A percentile compares a stretch with the other conserved stretches of the same genome.
Evolutionary conservation across 2,113 vertebrate species (phyloP).

Genomic region (Antechinus flavipes): DNA sequence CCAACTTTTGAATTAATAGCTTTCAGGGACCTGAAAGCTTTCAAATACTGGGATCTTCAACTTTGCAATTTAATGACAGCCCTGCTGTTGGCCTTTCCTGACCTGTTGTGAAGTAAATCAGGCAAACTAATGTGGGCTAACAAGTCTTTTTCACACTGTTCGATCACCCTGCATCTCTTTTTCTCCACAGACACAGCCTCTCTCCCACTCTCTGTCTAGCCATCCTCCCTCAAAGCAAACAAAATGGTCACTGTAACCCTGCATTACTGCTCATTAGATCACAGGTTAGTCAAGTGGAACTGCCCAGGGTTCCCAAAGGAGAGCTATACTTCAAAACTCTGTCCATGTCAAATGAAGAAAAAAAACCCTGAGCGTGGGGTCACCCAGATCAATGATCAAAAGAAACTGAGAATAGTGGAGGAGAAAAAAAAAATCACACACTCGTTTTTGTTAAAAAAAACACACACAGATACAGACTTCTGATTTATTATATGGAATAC

Average conservation of each 20-base stretch:
- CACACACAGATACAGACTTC: slow-evolving; percentile 70
- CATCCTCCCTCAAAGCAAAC: slow-evolving; percentile 85
- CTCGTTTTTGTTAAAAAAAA: slow-evolving; percentile 77
- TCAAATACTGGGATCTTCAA: slow-evolving; percentile 83
- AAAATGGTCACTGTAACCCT: slow-evolving; percentile 87
- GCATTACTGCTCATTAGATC: slow-evolving; percentile 89
- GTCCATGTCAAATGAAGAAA: slow-evolving; percentile 94
- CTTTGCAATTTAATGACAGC: slow-evolving; percentile 83
- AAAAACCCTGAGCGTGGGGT: slow-evolving; percentile 89
- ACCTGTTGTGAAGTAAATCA: slow-evolving; percentile 88
- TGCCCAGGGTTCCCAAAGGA: slow-evolving; percentile 86
- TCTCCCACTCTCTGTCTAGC: slow-evolving; percentile 85
- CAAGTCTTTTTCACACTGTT: slow-evolving; percentile 86
- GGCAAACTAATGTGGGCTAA: slow-evolving; percentile 87
- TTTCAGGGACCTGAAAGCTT: slow-evolving; percentile 80
- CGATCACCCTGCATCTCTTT: slow-evolving; percentile 82
- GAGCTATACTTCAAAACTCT: slow-evolving; percentile 90
- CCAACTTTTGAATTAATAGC: slow-evolving; percentile 77
- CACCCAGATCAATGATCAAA: slow-evolving; percentile 97
- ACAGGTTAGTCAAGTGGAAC: slow-evolving; percentile 91
- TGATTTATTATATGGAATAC: slow-evolving; percentile 81
- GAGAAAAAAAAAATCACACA: slow-evolving; percentile 50
- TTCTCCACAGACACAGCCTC: slow-evolving; percentile 81
- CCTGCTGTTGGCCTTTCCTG: slow-evolving; percentile 83
- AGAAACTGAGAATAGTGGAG: slow-evolving; percentile 83